Evolutionary conservation across 2,113 vertebrate genomes (phyloP).

Genomic region (Gymnogyps californianus): DNA sequence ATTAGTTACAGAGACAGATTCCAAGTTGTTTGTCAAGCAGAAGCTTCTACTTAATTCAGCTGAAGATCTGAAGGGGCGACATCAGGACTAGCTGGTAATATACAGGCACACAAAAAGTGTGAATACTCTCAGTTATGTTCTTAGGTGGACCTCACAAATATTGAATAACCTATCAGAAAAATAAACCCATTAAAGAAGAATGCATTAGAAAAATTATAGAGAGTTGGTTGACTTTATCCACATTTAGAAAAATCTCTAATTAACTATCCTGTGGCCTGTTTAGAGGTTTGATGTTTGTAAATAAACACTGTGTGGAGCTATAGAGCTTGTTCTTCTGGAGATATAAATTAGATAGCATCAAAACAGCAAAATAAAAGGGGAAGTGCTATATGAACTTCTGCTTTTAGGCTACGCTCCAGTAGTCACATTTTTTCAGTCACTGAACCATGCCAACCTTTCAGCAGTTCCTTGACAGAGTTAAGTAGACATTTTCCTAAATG

Average conservation of each 20-base stretch:
- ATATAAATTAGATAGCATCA: background rate
- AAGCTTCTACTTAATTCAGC: background rate
- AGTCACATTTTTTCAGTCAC: background rate
- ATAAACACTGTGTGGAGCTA: slow-evolving; percentile 41
- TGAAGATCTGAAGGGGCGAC: background rate
- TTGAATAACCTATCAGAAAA: background rate
- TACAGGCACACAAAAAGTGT: accelerated
- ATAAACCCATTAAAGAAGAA: background rate
- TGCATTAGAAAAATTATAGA: background rate
- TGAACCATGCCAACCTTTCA: background rate
- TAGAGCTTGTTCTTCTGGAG: background rate
- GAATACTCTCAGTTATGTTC: background rate
- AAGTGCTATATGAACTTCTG: background rate
- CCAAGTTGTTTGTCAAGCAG: background rate
- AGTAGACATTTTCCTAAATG: background rate
- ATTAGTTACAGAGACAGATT: background rate
- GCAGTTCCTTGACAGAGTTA: background rate
- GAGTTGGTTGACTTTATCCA: background rate
- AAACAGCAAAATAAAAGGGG: background rate
- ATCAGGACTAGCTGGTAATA: background rate
- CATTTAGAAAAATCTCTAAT: background rate
- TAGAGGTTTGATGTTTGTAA: background rate
- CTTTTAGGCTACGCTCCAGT: background rate
- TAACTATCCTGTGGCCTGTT: background rate
- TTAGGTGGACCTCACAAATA: background rate